phyloP scores from a whole-genome alignment of 1,140 invertebrate species.

The Palaemon carinicauda region DNA sequence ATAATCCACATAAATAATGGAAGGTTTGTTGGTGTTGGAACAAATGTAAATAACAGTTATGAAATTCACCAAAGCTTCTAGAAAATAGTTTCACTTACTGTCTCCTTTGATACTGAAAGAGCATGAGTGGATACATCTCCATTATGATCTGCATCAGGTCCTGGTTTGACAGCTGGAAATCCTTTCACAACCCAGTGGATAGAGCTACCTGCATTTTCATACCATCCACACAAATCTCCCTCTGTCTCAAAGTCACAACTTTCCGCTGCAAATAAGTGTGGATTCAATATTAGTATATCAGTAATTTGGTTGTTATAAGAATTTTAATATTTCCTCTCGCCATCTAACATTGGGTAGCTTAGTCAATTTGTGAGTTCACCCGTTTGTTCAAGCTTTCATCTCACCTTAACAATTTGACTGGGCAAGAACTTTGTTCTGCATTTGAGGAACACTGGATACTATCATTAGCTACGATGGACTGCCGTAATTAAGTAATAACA shows the following conservation, averaged over 20 bases:
- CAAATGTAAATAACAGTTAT: too few species aligned
- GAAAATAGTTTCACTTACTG: not conserved
- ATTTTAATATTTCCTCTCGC: not conserved
- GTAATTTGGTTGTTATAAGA: too few species aligned
- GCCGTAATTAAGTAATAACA: too few species aligned
- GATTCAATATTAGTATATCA: too few species aligned
- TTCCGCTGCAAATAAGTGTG: not conserved
- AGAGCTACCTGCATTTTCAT: not conserved
- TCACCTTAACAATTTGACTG: too few species aligned
- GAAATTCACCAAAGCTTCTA: not conserved
- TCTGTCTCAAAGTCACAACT: constrained; percentile 12
- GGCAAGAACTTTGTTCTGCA: too few species aligned
- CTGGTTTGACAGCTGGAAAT: constrained; percentile 13
- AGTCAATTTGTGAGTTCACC: too few species aligned
- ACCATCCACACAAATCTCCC: constrained; percentile 38
- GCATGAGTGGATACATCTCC: not conserved
- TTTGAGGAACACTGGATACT: too few species aligned
- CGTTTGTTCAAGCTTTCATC: too few species aligned
- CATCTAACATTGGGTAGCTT: not conserved
- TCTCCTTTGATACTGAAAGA: not conserved
- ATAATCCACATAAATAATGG: too few species aligned
- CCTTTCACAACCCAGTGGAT: not conserved
- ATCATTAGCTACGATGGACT: too few species aligned
- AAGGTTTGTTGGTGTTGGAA: too few species aligned
- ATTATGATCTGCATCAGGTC: not conserved